Conservation (phyloP, 2,797 vertebrate genomes). For the Enteromius trimaculatus region DNA sequence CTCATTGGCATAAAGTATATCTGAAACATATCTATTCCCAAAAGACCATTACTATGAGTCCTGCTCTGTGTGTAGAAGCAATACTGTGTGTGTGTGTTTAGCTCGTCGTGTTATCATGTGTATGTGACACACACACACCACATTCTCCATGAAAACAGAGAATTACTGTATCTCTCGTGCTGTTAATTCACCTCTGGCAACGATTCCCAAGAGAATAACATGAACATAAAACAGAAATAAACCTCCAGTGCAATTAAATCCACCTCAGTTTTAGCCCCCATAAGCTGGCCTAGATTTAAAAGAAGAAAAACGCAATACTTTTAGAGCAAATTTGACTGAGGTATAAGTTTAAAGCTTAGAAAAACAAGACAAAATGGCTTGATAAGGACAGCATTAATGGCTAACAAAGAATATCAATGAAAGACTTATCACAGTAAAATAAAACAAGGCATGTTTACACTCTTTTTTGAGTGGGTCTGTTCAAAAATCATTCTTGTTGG, state of each 20-base stretch:
- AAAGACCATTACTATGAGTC: background rate
- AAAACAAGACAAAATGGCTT: conserved; percentile 6
- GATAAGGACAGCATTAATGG: conserved; percentile 26
- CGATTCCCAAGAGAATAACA: conserved; percentile 50
- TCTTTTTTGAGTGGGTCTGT: background rate
- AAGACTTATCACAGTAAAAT: background rate
- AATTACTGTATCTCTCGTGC: conserved; percentile 55
- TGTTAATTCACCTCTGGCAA: conserved; percentile 49
- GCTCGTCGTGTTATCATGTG: background rate
- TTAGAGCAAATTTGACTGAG: conserved; percentile 29
- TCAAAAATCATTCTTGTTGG: background rate
- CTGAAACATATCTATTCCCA: background rate
- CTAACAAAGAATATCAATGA: background rate
- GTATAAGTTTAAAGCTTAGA: conserved; percentile 2
- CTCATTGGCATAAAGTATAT: background rate
- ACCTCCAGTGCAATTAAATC: conserved; percentile 41
- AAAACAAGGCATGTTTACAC: background rate
- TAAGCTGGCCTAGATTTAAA: conserved; percentile 53
- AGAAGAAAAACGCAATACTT: conserved; percentile 39
- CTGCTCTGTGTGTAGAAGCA: background rate
- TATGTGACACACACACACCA: conserved; percentile 20
- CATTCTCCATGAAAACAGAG: conserved; percentile 24
- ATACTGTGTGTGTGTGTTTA: background rate
- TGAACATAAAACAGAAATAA: conserved; percentile 33
- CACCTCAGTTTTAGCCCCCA: conserved; percentile 42